phyloP scores from a whole-genome alignment of 2,888 invertebrate species.

The Lycaena phlaeas region DNA sequence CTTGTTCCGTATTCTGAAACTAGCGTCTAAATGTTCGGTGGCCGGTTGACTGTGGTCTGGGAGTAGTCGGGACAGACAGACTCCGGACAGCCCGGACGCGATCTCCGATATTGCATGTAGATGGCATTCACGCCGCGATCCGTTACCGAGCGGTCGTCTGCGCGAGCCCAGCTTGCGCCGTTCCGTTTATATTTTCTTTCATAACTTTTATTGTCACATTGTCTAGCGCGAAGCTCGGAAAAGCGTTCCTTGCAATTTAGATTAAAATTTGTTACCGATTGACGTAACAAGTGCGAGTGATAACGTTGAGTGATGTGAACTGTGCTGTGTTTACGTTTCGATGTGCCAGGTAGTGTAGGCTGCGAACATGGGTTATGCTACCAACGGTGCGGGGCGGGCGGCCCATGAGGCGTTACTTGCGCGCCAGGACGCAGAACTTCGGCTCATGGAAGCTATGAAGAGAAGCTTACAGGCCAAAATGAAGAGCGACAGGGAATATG shows the following conservation, averaged over 20 bases:
- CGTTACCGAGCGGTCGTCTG: constrained; percentile 42
- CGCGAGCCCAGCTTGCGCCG: constrained; percentile 27
- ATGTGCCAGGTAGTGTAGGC: constrained; percentile 47
- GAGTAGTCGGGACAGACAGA: constrained; percentile 6
- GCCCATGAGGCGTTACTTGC: constrained; percentile 93
- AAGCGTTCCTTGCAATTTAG: neutral
- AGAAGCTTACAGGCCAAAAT: constrained; percentile 89
- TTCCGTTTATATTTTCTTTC: constrained; percentile 34
- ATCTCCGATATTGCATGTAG: constrained; percentile 34
- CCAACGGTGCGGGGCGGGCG: constrained; percentile 87
- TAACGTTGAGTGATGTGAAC: constrained; percentile 59
- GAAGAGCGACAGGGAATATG: constrained; percentile 94
- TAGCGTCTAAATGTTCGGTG: constrained; percentile 19
- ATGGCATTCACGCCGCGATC: constrained; percentile 57
- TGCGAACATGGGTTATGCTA: constrained; percentile 85
- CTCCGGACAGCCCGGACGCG: constrained; percentile 21
- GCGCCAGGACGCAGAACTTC: constrained; percentile 93
- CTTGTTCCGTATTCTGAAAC: constrained; percentile 26
- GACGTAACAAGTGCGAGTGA: constrained; percentile 49
- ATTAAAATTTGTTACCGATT: constrained; percentile 24
- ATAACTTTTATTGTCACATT: constrained; percentile 5
- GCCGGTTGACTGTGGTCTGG: constrained; percentile 31
- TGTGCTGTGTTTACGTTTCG: constrained; percentile 60
- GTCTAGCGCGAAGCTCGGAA: neutral
- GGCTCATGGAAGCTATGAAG: constrained; percentile 93